Evolutionary conservation across 2,888 invertebrate species (phyloP).

Genomic region (Apoderus coryli): DNA sequence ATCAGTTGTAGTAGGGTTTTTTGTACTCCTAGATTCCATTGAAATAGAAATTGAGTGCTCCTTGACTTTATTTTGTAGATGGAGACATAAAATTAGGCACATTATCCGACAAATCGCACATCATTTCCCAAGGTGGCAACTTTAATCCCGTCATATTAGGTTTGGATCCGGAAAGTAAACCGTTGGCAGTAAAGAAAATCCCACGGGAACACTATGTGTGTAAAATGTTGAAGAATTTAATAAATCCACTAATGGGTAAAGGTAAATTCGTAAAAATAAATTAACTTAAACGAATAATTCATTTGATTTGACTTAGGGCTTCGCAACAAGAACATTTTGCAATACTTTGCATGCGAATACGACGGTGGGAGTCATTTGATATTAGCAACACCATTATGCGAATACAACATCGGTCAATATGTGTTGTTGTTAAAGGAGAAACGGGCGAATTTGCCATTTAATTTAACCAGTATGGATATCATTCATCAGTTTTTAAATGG

Average conservation of each 20-base stretch:
- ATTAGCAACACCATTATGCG: conserved; percentile 29
- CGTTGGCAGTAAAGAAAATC: conserved; percentile 25
- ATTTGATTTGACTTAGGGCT: conserved; percentile 18
- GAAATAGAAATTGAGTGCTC: too few species aligned
- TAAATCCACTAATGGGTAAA: conserved; percentile 23
- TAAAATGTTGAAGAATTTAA: conserved; percentile 21
- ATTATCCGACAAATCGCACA: conserved; percentile 16
- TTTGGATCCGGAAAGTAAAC: conserved; percentile 24
- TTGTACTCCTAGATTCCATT: too few species aligned
- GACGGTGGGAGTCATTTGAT: conserved; percentile 26
- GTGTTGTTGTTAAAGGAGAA: conserved; percentile 24
- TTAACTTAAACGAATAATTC: too few species aligned
- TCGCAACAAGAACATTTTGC: conserved; percentile 24
- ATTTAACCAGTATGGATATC: conserved; percentile 21
- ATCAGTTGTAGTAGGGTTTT: too few species aligned
- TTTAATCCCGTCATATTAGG: conserved; percentile 31
- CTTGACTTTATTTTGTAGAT: too few species aligned
- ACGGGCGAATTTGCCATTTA: conserved; percentile 17
- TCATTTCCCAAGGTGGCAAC: conserved; percentile 26
- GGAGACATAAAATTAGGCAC: conserved; percentile 23
- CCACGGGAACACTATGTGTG: conserved; percentile 20
- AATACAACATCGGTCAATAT: conserved; percentile 31
- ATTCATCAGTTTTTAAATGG: conserved; percentile 24
- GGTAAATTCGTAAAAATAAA: too few species aligned
- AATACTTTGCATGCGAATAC: conserved; percentile 26